A percentile compares a stretch with the other conserved stretches of the same genome.
phyloP scores from a whole-genome alignment of 2,888 invertebrate species.

The Drosophila neonasuta region DNA sequence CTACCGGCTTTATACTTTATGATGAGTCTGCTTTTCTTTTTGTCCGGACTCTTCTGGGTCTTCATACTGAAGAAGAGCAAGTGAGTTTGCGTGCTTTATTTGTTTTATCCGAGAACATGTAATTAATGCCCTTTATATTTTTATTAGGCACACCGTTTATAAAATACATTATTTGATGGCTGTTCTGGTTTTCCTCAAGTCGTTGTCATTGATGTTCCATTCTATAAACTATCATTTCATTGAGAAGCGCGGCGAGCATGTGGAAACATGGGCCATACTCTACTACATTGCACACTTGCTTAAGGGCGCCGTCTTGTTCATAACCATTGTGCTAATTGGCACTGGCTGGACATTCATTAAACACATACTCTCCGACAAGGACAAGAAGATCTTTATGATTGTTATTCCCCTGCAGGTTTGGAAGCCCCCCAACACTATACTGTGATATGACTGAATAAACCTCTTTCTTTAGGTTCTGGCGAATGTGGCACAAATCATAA shows the following conservation, averaged over 20 bases:
- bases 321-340: constrained; percentile 97
- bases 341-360: constrained; percentile 99
- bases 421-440: background rate
- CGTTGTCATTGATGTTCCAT: constrained; percentile 95
- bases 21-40: constrained; percentile 94
- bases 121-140: constrained; percentile 40
- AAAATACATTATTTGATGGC: constrained; percentile 99
- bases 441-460: background rate
- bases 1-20: constrained; percentile 95
- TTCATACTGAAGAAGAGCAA: constrained; percentile 91
- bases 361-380: constrained; percentile 96
- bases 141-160: constrained; percentile 89
- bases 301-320: constrained; percentile 96
- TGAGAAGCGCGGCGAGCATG: constrained; percentile 94
- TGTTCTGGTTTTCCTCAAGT: constrained; percentile 94
- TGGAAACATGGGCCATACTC: constrained; percentile 98
- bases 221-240: constrained; percentile 97
- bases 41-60: constrained; percentile 96
- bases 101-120: background rate
- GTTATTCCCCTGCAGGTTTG: constrained; percentile 96
- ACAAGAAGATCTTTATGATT: constrained; percentile 98
- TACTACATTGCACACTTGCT: constrained; percentile 99
- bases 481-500: constrained; percentile 97
- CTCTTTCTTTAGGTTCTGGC: constrained; percentile 89
- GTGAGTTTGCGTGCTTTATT: constrained; percentile 80